phyloP scores from a whole-genome alignment of 2,797 vertebrate genomes.

The Anniella stebbinsi region DNA sequence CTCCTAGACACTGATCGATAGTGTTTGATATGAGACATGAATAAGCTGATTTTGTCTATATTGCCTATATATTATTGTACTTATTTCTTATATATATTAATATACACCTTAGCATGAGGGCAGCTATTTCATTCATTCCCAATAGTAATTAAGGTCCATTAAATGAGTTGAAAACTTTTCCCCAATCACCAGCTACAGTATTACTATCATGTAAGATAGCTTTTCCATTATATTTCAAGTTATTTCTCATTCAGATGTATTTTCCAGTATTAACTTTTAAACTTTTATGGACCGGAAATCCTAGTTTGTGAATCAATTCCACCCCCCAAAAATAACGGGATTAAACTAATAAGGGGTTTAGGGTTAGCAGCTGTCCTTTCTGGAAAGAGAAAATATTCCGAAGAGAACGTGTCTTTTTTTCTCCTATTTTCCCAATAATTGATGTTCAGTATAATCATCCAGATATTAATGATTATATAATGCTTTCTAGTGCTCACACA shows the following conservation, averaged over 20 bases:
- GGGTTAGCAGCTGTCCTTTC: not conserved
- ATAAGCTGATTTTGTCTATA: not conserved
- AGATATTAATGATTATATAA: slow-evolving; percentile 19
- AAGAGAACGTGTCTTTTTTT: not conserved
- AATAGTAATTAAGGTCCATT: not conserved
- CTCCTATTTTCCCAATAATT: not conserved
- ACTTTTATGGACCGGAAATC: not conserved
- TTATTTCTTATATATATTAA: not conserved
- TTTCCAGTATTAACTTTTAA: not conserved
- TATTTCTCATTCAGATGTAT: not conserved
- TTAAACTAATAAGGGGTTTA: not conserved
- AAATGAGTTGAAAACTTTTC: not conserved
- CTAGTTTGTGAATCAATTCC: not conserved
- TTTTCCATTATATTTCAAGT: not conserved
- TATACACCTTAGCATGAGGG: not conserved
- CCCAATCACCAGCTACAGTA: not conserved
- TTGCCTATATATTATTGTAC: not conserved
- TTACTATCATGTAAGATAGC: not conserved
- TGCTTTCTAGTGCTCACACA: slow-evolving; percentile 36
- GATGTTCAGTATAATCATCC: not conserved
- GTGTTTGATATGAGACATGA: not conserved
- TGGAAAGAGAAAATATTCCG: not conserved
- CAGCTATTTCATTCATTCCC: not conserved
- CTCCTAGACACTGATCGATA: not conserved
- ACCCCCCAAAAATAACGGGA: not conserved